A percentile compares a stretch with the other conserved stretches of the same genome.
Conservation (phyloP, 2,888 invertebrate species). For the Melieria omissa region DNA sequence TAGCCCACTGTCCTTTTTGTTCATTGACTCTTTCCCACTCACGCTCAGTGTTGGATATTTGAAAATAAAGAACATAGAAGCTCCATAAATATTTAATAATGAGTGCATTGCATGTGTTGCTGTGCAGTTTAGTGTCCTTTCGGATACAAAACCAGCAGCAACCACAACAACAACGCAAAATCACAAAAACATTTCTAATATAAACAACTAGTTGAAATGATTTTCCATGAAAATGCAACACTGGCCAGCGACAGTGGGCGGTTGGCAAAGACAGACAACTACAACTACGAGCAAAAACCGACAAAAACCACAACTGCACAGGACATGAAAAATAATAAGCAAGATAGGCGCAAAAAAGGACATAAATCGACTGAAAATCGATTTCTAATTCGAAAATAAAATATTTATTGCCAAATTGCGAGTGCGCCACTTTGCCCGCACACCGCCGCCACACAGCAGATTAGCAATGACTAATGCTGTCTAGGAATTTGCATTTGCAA, state of each 20-base stretch:
- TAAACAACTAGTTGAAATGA: no score
- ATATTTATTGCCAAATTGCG: background rate
- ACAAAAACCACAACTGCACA: background rate
- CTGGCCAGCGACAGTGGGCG: no score
- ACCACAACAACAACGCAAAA: no score
- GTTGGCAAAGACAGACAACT: background rate
- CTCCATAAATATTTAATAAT: conserved; percentile 50
- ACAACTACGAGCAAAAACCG: conserved; percentile 1
- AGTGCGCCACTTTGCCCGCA: background rate
- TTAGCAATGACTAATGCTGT: background rate
- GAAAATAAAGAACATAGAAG: background rate
- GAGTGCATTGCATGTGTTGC: conserved; percentile 49
- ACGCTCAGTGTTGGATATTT: background rate
- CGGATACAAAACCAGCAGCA: no score
- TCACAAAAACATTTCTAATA: no score
- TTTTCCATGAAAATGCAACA: no score
- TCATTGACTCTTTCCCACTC: background rate
- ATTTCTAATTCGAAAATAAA: conserved; percentile 21
- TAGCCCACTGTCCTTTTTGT: conserved; percentile 5
- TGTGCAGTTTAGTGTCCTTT: background rate
- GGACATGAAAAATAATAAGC: background rate
- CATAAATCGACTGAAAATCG: conserved; percentile 10
- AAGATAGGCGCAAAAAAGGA: background rate
- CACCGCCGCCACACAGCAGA: background rate
- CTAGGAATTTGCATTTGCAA: background rate